These are phyloP conservation scores for Naso thynnoides DNA, from an alignment of 2,797 vertebrate genomes.

Conservation along the genomic window DNA sequence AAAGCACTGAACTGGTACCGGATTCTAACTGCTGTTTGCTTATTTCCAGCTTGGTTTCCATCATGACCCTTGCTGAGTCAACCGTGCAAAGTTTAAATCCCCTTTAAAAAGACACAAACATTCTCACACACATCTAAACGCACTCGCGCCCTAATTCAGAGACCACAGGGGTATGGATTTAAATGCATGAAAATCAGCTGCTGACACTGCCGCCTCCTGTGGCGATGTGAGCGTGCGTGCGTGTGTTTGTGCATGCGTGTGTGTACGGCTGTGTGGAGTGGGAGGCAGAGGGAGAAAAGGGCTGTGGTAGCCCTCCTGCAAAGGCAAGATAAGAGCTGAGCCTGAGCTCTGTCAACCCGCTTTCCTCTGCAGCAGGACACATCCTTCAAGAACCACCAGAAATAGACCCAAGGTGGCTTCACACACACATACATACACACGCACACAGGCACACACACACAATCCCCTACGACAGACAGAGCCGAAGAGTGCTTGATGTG, in stretches of 20 bases:
- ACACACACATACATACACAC: slow-evolving; percentile 11
- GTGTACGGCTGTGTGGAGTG: slow-evolving; percentile 21
- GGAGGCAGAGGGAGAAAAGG: slow-evolving; percentile 37
- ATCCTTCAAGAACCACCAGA: slow-evolving; percentile 65
- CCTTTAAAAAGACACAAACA: slow-evolving; percentile 35
- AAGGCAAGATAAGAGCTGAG: slow-evolving; percentile 73
- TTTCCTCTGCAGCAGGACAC: slow-evolving; percentile 58
- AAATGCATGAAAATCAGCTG: slow-evolving; percentile 68
- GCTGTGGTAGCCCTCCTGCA: slow-evolving; percentile 66
- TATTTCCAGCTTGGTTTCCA: slow-evolving; percentile 45
- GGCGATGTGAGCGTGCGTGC: slow-evolving; percentile 30
- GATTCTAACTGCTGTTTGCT: slow-evolving; percentile 26
- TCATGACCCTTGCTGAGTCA: slow-evolving; percentile 43
- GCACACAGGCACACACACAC: slow-evolving; percentile 14
- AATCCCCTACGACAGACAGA: slow-evolving; percentile 31
- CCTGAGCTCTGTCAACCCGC: slow-evolving; percentile 54
- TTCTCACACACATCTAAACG: slow-evolving; percentile 22
- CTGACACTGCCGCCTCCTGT: slow-evolving; percentile 62
- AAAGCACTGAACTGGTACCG: slow-evolving; percentile 16
- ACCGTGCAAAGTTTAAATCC: slow-evolving; percentile 29
- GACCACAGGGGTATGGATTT: slow-evolving; percentile 52
- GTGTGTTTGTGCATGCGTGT: slow-evolving; percentile 25
- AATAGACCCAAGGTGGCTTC: slow-evolving; percentile 58
- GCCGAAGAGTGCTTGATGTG: slow-evolving; percentile 43
- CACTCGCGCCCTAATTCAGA: slow-evolving; percentile 37